Conservation (phyloP, 2,797 vertebrate species). For the Microcaecilia unicolor region DNA sequence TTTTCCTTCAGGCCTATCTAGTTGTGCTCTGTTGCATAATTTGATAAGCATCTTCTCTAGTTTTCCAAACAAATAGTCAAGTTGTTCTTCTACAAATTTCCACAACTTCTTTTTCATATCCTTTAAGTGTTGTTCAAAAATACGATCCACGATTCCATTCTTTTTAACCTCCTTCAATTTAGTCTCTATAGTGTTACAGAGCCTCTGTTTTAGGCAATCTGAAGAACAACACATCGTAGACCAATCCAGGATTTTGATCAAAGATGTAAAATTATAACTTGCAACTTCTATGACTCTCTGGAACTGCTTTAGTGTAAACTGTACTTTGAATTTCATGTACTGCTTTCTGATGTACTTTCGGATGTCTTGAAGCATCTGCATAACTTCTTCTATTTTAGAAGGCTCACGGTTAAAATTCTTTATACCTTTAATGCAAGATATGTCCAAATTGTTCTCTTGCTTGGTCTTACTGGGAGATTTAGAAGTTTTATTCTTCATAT, state of each 20-base stretch:
- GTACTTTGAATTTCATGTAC: slow-evolving; percentile 95
- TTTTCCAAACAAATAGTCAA: slow-evolving; percentile 83
- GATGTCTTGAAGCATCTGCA: slow-evolving; percentile 76
- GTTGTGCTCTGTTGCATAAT: slow-evolving; percentile 46
- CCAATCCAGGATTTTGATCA: slow-evolving; percentile 73
- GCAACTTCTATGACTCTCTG: slow-evolving; percentile 83
- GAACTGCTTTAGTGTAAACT: slow-evolving; percentile 79
- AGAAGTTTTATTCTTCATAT: slow-evolving; percentile 19
- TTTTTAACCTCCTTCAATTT: slow-evolving; percentile 76
- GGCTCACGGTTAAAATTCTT: slow-evolving; percentile 56
- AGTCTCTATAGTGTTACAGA: slow-evolving; percentile 69
- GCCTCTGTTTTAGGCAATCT: slow-evolving; percentile 58
- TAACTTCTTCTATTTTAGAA: slow-evolving; percentile 67
- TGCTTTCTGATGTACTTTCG: slow-evolving; percentile 77
- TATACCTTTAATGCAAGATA: slow-evolving; percentile 56
- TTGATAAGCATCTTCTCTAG: slow-evolving; percentile 57
- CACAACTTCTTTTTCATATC: slow-evolving; percentile 90
- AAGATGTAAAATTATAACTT: slow-evolving; percentile 73
- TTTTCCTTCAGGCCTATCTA: slow-evolving; percentile 33
- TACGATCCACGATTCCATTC: slow-evolving; percentile 82
- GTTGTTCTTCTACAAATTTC: slow-evolving; percentile 87
- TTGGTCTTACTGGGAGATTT: slow-evolving; percentile 28
- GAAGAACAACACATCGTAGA: slow-evolving; percentile 62
- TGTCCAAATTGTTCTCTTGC: slow-evolving; percentile 41
- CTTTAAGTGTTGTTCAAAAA: slow-evolving; percentile 81